phyloP scores from a whole-genome alignment of 2,113 vertebrate species.

The Pseudorasbora parva region DNA sequence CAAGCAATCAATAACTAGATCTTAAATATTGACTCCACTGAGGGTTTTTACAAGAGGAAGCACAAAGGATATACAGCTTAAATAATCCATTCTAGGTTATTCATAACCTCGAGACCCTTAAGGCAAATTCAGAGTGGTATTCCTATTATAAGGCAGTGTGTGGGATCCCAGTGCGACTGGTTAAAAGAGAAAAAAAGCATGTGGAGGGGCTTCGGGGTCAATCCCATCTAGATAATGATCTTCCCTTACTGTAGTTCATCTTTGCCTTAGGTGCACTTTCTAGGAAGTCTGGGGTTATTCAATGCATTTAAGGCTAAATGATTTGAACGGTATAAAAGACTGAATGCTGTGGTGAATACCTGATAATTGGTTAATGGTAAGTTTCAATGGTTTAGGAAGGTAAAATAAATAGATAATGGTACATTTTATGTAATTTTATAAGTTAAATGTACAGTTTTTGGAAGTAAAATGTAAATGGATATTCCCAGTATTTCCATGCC shows the following conservation, averaged over 20 bases:
- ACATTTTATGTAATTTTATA: too few species aligned
- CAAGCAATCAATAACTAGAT: neutral
- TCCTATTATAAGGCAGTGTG: neutral
- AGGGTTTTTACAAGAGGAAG: neutral
- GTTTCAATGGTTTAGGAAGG: too few species aligned
- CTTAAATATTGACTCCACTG: neutral
- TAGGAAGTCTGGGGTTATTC: neutral
- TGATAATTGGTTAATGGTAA: too few species aligned
- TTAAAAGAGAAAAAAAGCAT: neutral
- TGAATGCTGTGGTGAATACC: too few species aligned
- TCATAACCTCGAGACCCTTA: neutral
- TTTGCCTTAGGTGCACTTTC: neutral
- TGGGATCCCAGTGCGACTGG: neutral
- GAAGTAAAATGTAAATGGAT: too few species aligned
- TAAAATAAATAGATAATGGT: too few species aligned
- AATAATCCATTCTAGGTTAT: conserved; percentile 5
- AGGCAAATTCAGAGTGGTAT: conserved; percentile 2
- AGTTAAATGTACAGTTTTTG: too few species aligned
- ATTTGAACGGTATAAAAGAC: too few species aligned
- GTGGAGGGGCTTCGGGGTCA: neutral
- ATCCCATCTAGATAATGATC: neutral
- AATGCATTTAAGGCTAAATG: too few species aligned
- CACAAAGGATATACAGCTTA: neutral
- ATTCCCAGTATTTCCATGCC: too few species aligned
- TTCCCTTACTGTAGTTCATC: neutral